phyloP scores from a whole-genome alignment of 1,140 invertebrate genomes.

The Episyrphus balteatus region DNA sequence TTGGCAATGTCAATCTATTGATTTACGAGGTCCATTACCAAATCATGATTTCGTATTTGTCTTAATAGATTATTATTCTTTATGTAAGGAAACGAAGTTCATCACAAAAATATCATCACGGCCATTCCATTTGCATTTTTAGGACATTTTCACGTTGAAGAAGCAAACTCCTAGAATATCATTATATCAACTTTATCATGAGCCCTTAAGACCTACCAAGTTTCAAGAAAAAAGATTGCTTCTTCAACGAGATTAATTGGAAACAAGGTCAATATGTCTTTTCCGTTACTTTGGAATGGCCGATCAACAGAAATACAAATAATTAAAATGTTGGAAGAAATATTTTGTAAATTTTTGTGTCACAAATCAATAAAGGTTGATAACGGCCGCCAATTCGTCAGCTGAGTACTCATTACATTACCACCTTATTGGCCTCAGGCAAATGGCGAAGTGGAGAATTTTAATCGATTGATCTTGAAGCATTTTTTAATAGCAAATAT shows the following conservation, averaged over 20 bases:
- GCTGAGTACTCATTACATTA: constrained; percentile 1
- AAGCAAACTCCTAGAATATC: too few species aligned
- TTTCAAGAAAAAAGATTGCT: too few species aligned
- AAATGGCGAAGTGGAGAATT: constrained; percentile 21
- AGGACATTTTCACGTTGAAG: too few species aligned
- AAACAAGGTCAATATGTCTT: too few species aligned
- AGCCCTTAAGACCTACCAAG: too few species aligned
- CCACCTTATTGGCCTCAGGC: constrained; percentile 21
- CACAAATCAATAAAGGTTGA: constrained; percentile 6
- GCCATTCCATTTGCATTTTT: too few species aligned
- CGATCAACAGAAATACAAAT: too few species aligned
- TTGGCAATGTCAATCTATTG: constrained; percentile 28
- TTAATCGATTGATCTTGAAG: constrained; percentile 9
- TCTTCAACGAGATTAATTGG: too few species aligned
- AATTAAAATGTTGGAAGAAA: constrained; percentile 11
- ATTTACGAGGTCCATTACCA: constrained; percentile 26
- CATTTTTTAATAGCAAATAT: constrained; percentile 6
- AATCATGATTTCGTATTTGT: constrained; percentile 20
- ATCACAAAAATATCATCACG: constrained; percentile 9
- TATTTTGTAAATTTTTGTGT: constrained; percentile 17
- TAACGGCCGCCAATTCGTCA: constrained; percentile 4
- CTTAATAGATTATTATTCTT: constrained; percentile 14
- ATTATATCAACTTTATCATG: too few species aligned
- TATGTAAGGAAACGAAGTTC: constrained; percentile 14
- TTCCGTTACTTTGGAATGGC: too few species aligned